Evolutionary conservation across 2,113 vertebrate species (phyloP).

Genomic region (Oncorhynchus tshawytscha): DNA sequence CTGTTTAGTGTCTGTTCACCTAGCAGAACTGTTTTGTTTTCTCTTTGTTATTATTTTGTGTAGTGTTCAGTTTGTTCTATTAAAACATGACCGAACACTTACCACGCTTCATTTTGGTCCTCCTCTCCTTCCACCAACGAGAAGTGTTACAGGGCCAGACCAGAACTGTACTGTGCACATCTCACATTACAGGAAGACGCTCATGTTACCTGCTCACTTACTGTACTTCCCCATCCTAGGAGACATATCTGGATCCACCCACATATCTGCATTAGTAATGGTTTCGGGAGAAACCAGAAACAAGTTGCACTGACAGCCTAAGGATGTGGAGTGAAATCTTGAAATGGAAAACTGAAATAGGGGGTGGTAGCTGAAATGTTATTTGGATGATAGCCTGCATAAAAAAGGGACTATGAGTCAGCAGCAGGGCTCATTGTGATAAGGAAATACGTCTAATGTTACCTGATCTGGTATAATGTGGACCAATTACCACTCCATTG

Average conservation of each 20-base stretch:
- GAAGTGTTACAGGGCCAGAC: background rate
- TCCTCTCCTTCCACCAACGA: too few relatives aligned
- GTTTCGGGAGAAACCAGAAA: constrained; percentile 41
- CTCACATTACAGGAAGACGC: constrained; percentile 48
- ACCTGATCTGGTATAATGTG: constrained; percentile 90
- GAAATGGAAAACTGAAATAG: constrained; percentile 78
- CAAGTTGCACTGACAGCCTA: constrained; percentile 49
- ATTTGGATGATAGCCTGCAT: constrained; percentile 88
- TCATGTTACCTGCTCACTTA: constrained; percentile 70
- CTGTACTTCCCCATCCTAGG: constrained; percentile 64
- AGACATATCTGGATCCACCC: constrained; percentile 55
- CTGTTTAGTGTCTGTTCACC: too few relatives aligned
- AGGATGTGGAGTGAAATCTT: constrained; percentile 75
- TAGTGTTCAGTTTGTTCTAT: too few relatives aligned
- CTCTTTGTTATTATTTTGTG: too few relatives aligned
- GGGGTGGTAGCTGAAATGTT: constrained; percentile 75
- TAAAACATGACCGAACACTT: too few relatives aligned
- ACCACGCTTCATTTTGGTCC: too few relatives aligned
- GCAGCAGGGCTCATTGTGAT: constrained; percentile 85
- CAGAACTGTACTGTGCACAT: constrained; percentile 38
- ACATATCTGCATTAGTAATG: constrained; percentile 56
- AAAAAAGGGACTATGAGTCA: constrained; percentile 82
- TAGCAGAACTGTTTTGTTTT: too few relatives aligned
- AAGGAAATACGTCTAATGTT: constrained; percentile 82
- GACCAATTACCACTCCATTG: constrained; percentile 91